These are phyloP conservation scores for Argyresthia goedartella DNA, from an alignment of 2,888 invertebrate species.

Conservation along the genomic window DNA sequence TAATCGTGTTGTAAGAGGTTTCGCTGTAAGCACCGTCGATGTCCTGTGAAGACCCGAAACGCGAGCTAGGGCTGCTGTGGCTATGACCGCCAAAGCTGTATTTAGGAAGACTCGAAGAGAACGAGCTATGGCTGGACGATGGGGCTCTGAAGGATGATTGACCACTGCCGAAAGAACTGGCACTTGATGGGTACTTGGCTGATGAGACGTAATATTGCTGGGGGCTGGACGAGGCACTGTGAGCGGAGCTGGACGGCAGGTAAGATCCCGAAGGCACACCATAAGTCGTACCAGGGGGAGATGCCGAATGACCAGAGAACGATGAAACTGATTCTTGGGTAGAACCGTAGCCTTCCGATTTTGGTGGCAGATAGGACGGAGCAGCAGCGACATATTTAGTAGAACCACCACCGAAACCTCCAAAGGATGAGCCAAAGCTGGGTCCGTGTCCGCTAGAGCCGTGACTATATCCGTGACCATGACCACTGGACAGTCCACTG, in stretches of 20 bases:
- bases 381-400: conserved; percentile 38
- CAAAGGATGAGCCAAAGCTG: conserved; percentile 34
- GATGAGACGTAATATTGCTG: conserved; percentile 44
- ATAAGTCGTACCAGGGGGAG: conserved; percentile 43
- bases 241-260: conserved; percentile 25
- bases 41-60: conserved; percentile 42
- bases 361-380: conserved; percentile 36
- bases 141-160: conserved; percentile 44
- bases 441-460: conserved; percentile 32
- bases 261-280: conserved; percentile 39
- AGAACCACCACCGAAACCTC: conserved; percentile 35
- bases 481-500: background rate
- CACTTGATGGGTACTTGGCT: conserved; percentile 33
- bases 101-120: conserved; percentile 43
- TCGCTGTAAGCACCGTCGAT: conserved; percentile 51
- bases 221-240: conserved; percentile 45
- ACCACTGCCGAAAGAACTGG: conserved; percentile 33
- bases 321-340: conserved; percentile 40
- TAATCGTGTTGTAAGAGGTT: conserved; percentile 58
- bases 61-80: conserved; percentile 23
- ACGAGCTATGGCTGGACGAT: conserved; percentile 32
- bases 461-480: conserved; percentile 7
- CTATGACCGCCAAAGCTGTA: conserved; percentile 39
- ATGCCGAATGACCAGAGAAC: conserved; percentile 32
- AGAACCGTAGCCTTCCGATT: conserved; percentile 35